Evolutionary conservation across 2,888 invertebrate species (phyloP), one percentile per base, ranked within the genome.

Genomic region (Eulithis testata): DNA sequence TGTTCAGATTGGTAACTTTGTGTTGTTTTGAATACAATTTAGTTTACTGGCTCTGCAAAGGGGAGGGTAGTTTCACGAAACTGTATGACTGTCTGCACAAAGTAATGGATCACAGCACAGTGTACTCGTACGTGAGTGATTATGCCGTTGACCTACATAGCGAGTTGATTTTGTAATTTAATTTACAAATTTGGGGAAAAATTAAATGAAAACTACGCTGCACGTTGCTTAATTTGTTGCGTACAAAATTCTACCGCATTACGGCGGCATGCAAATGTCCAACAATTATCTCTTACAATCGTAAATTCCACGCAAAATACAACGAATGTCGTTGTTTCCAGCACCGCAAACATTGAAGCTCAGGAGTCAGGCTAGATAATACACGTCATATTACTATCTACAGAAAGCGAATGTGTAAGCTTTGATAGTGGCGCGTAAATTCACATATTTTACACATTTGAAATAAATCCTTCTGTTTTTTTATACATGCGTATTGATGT

Each of bases 221-320:
- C 50, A 56, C 50, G 53, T 51, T 36, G 58, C n/a, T 61, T 61
- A 56, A 60, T 66, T 49, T 63, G 66, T 63, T 11, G 54, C 62
- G 55, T 52, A 56, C 66, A 56, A 56, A 55, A 55, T 49, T 56
- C 11, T 57, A 62, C 70, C 65, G 63, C 65, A 68, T 68, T 66
- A 69, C 71, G 58, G 57, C 64, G 60, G 56, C 47, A 66, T 60
- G 54, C 66, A 63, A 72, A 72, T 69, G 61, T 63, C 47, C 61
- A 57, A 69, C 71, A 71, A 69, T 66, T 71, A 71, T 68, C 66
- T 69, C 55, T 53, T 58, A 66, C 69, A 64, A 64, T 69, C 65
- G 71, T 69, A 68, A 60, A 69, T 68, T 66, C 58, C 5, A 62
- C 21, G 37, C 58, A 62, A 65, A 67, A 69, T 66, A 66, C 65